Conservation (phyloP, 2,888 invertebrate genomes). For the Eledone cirrhosa region DNA sequence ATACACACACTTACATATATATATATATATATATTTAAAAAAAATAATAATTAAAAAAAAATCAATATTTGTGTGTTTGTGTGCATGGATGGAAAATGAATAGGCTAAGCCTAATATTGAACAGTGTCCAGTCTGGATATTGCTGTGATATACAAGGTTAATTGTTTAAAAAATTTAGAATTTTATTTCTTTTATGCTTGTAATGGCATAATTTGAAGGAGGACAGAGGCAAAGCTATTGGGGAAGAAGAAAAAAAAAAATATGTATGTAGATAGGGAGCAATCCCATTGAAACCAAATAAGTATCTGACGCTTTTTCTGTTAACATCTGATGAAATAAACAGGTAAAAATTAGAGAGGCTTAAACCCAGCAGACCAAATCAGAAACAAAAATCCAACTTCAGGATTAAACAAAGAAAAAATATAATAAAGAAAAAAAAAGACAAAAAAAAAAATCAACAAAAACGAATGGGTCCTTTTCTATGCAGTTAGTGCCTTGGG, state of each 20-base stretch:
- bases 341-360: no score
- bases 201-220: conserved; percentile 17
- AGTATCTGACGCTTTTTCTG: no score
- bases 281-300: no score
- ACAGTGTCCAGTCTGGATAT: conserved; percentile 5
- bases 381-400: no score
- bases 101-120: no score
- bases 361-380: no score
- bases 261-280: no score
- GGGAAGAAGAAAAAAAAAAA: neutral
- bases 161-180: conserved; percentile 17
- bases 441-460: conserved; percentile 10
- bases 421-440: neutral
- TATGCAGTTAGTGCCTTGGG: conserved; percentile 23
- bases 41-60: no score
- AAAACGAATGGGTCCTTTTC: neutral
- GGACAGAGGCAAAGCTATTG: neutral
- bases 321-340: no score
- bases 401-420: neutral
- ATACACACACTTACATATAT: no score
- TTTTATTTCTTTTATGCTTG: conserved; percentile 11
- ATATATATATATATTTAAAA: no score
- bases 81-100: no score
- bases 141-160: conserved; percentile 18
- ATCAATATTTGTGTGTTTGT: neutral